Conservation (phyloP, 53 echinoderm and acorn worm species). For the Henricia sp. region DNA sequence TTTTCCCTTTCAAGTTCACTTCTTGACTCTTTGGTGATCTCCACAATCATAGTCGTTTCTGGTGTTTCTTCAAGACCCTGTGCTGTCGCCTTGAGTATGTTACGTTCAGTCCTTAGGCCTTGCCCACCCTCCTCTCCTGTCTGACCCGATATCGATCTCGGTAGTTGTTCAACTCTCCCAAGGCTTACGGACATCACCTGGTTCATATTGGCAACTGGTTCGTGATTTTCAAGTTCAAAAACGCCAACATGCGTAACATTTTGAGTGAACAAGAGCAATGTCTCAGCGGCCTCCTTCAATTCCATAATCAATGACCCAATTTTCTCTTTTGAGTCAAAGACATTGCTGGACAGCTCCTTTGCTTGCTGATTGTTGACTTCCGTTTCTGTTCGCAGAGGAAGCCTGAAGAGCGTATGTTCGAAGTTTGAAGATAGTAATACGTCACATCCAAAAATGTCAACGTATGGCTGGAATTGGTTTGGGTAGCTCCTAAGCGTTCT, state of each 20-base stretch:
- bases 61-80: background rate
- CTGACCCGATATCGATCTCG: slow-evolving; percentile 25
- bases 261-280: slow-evolving; percentile 86
- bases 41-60: slow-evolving; percentile 49
- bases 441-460: slow-evolving; percentile 81
- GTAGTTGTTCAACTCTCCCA: slow-evolving; percentile 4
- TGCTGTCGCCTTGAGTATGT: slow-evolving; percentile 44
- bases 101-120: slow-evolving; percentile 14
- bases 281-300: slow-evolving; percentile 64
- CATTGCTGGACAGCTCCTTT: slow-evolving; percentile 60
- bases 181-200: slow-evolving; percentile 21
- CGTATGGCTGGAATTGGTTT: slow-evolving; percentile 90
- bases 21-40: slow-evolving; percentile 11
- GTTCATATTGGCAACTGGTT: background rate
- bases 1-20: slow-evolving; percentile 2
- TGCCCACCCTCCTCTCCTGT: too few species aligned
- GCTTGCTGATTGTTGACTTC: slow-evolving; percentile 57
- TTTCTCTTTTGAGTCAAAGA: slow-evolving; percentile 52
- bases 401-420: slow-evolving; percentile 78
- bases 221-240: slow-evolving; percentile 12
- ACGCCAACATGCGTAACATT: slow-evolving; percentile 68
- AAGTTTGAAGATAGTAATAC: slow-evolving; percentile 34
- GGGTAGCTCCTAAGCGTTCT: slow-evolving; percentile 64
- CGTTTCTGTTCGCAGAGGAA: slow-evolving; percentile 73
- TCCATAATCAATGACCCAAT: slow-evolving; percentile 51